Percentiles rank a stretch among this genome's conserved stretches.
Conservation (phyloP, 2,113 vertebrate species). For the Bujurquina vittata region DNA sequence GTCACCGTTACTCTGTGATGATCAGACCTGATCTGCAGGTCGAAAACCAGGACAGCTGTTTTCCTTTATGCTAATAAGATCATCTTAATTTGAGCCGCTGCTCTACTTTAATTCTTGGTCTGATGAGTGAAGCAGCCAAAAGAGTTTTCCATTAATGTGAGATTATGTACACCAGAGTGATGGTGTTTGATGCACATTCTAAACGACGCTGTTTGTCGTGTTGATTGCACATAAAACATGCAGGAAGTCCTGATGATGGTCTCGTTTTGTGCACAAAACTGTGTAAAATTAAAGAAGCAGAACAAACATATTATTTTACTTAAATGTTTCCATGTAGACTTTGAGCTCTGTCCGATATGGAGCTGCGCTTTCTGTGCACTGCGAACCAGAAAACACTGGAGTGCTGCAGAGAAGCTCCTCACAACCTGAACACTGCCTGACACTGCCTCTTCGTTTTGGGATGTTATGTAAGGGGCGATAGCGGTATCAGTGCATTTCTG, state of each 20-base stretch:
- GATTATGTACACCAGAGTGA: accelerated
- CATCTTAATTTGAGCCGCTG: not conserved
- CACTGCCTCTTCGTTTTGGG: not conserved
- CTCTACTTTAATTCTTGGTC: not conserved
- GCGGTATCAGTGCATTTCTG: not conserved
- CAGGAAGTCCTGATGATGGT: not conserved
- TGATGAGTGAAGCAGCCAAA: accelerated
- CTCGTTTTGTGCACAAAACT: no score
- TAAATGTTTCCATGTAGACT: not conserved
- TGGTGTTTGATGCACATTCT: not conserved
- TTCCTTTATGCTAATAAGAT: not conserved
- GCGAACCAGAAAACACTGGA: not conserved
- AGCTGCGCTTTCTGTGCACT: not conserved
- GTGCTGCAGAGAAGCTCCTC: not conserved
- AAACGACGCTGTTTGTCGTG: no score
- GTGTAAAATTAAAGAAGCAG: not conserved
- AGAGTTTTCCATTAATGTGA: not conserved
- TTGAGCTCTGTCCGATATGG: not conserved
- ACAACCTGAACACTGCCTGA: not conserved
- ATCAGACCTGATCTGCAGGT: not conserved
- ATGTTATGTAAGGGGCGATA: not conserved
- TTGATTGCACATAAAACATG: not conserved
- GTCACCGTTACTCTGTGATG: not conserved
- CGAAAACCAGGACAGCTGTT: not conserved
- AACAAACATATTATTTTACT: not conserved